phyloP scores from a whole-genome alignment of 2,113 vertebrate genomes.

The Oncorhynchus nerka region DNA sequence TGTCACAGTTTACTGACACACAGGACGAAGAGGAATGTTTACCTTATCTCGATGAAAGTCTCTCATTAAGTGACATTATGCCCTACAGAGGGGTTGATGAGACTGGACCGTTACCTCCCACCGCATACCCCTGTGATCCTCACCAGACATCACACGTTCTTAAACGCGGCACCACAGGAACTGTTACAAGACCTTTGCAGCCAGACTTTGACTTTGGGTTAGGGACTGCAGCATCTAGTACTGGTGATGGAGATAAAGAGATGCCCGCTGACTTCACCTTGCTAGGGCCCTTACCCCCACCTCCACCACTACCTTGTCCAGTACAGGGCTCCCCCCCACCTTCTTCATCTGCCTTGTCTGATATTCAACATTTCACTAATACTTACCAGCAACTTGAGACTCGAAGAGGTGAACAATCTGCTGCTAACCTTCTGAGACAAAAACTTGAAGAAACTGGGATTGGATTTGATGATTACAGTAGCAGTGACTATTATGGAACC shows the following conservation, averaged over 20 bases:
- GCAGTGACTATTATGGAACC: constrained; percentile 70
- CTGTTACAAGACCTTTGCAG: constrained; percentile 28
- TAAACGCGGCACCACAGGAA: constrained; percentile 43
- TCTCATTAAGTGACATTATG: constrained; percentile 74
- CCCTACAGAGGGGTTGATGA: constrained; percentile 76
- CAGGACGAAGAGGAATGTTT: constrained; percentile 66
- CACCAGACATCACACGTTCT: constrained; percentile 60
- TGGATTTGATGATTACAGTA: constrained; percentile 73
- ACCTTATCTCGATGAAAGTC: constrained; percentile 67
- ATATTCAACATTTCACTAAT: constrained; percentile 79
- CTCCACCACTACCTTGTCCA: constrained; percentile 73
- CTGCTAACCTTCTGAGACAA: constrained; percentile 74
- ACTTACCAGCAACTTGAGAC: constrained; percentile 80
- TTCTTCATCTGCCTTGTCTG: constrained; percentile 77
- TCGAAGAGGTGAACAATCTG: constrained; percentile 74
- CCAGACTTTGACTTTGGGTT: constrained; percentile 78
- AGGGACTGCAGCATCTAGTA: constrained; percentile 56
- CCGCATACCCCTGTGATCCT: constrained; percentile 68
- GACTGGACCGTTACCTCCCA: constrained; percentile 57
- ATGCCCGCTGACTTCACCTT: constrained; percentile 58
- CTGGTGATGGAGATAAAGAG: constrained; percentile 70
- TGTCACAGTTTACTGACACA: constrained; percentile 60
- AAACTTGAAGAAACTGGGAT: constrained; percentile 76
- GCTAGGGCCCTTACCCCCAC: constrained; percentile 74
- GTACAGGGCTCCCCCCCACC: constrained; percentile 76